phyloP scores from a whole-genome alignment of 2,113 vertebrate species.

The Rhombomys opimus region DNA sequence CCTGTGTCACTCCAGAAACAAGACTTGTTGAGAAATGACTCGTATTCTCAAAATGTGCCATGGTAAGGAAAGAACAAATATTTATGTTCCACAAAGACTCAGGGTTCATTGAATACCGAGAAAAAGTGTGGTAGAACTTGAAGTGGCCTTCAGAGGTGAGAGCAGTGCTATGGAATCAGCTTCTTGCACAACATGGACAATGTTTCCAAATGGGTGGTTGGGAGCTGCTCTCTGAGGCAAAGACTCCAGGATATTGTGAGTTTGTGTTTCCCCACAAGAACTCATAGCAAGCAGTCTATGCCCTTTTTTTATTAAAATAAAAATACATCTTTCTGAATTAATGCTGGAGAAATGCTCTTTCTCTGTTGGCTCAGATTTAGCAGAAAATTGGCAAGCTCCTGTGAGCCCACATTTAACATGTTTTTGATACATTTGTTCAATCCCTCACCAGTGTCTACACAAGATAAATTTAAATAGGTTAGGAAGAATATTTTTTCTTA shows the following conservation, averaged over 20 bases:
- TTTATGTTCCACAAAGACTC: constrained; percentile 97
- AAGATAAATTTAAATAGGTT: constrained; percentile 90
- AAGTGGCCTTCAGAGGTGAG: constrained; percentile 89
- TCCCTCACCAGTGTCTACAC: constrained; percentile 91
- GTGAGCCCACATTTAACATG: no score
- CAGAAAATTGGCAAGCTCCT: constrained; percentile 96
- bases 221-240: constrained; percentile 92
- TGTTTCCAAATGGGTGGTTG: constrained; percentile 88
- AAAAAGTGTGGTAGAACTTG: constrained; percentile 91
- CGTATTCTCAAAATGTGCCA: constrained; percentile 93
- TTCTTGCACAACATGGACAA: constrained; percentile 93
- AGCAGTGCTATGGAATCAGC: constrained; percentile 91
- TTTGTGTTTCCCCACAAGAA: constrained; percentile 93
- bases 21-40: constrained; percentile 93
- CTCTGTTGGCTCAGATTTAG: constrained; percentile 96
- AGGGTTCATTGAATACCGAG: constrained; percentile 94
- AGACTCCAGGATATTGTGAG: constrained; percentile 95
- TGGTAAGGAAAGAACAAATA: constrained; percentile 98
- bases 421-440: constrained; percentile 92
- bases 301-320: constrained; percentile 92
- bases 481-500: no score
- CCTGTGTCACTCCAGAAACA: constrained; percentile 83
- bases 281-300: constrained; percentile 90
- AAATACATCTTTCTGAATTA: constrained; percentile 98
- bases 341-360: constrained; percentile 99